Evolutionary conservation across 2,113 vertebrate species (phyloP).

Genomic region (Perca schrenkii): DNA sequence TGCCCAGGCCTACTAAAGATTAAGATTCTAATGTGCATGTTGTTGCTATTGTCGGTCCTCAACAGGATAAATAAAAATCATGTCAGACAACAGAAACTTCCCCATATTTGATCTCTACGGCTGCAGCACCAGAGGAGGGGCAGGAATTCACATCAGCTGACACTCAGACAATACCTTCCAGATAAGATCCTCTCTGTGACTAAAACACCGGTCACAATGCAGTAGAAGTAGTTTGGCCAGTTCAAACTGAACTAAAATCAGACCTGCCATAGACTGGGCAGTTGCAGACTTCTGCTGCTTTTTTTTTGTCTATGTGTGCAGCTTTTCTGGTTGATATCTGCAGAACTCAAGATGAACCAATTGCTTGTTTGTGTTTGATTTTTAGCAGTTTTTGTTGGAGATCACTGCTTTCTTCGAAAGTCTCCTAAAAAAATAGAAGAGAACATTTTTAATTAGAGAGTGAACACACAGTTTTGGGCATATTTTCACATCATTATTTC

Average conservation of each 20-base stretch:
- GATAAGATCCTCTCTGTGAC: conserved; percentile 34
- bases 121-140: conserved; percentile 19
- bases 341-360: conserved; percentile 15
- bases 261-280: neutral
- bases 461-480: conserved; percentile 47
- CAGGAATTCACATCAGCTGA: conserved; percentile 52
- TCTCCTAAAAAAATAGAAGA: conserved; percentile 16
- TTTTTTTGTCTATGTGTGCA: neutral
- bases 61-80: neutral
- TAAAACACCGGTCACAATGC: conserved; percentile 19
- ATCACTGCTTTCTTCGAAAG: conserved; percentile 42
- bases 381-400: conserved; percentile 11
- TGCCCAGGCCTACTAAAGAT: too few species aligned
- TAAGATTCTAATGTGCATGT: neutral
- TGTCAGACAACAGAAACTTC: neutral
- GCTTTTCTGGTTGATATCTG: conserved; percentile 25
- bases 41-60: neutral
- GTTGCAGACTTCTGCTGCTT: neutral
- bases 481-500: conserved; percentile 80
- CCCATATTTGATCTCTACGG: conserved; percentile 26
- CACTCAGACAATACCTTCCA: conserved; percentile 31
- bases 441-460: conserved; percentile 58
- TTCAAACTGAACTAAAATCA: neutral
- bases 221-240: neutral
- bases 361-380: conserved; percentile 20